Evolutionary conservation across 2,797 vertebrate species (phyloP), one percentile per base, ranked within the genome.

Genomic region (Rhodeus uyekii): DNA sequence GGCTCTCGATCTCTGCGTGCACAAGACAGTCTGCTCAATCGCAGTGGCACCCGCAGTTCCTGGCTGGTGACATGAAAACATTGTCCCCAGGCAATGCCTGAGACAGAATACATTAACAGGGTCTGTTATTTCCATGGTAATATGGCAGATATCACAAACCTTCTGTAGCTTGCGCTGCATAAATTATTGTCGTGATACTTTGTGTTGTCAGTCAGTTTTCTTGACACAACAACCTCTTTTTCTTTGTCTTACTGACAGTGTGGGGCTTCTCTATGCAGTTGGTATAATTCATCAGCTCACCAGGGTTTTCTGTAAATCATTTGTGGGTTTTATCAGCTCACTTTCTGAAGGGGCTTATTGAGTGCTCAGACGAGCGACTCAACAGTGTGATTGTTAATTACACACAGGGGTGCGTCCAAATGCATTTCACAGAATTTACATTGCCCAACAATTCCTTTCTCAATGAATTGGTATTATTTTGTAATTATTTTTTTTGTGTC

Each of bases 21-120:
- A 53, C 24, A 5, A 86, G 77, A 78, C 79, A 80, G 84, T 73
- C 67, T 76, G 82, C 76, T 84, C 78, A 67, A 77, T 79, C 50
- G 44, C 68, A 75, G 64, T 78, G 50, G 64, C 74, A 77, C 34
- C 74, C 80, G 81, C 73, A 79, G 82, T 82, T 84, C 80, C 80
- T 87, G 82, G 71, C 85, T 86, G 67, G 78, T 86, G 87, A 89
- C 86, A 86, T 86, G 72, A 84, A 86, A 84, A 82, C 83, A 73
- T 60, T 63, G 58, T 86, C 85, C 86, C 78, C 84, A 82, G 85
- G 83, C 84, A 69, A 78, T 48, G 76, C 81, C 86, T 82, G 81
- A 81, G 76, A 85, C 14, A n/a, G 53, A 83, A 83, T 84, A 69
- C 83, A 83, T 88, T 88, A 85, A 80, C 76, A n/a, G 60, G 36